phyloP scores from a whole-genome alignment of 2,888 invertebrate genomes.

The Eretmocerus hayati region DNA sequence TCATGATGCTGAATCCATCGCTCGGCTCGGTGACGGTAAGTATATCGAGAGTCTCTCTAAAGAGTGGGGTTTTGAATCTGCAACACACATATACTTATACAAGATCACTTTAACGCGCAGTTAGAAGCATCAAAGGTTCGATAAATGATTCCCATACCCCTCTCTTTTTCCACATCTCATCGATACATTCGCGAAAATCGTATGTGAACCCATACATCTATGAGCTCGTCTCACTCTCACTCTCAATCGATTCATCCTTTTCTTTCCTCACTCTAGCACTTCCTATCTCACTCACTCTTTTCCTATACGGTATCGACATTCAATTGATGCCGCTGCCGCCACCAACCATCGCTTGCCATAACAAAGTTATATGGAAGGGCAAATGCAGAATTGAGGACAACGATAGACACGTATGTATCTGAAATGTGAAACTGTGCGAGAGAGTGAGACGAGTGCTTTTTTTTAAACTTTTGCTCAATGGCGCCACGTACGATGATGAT shows the following conservation, averaged over 20 bases:
- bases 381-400: constrained; percentile 23
- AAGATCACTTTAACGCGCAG: no score
- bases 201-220: not conserved
- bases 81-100: no score
- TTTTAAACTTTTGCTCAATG: constrained; percentile 22
- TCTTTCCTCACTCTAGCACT: no score
- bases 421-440: constrained; percentile 2
- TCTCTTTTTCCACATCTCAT: constrained; percentile 13
- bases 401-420: constrained; percentile 19
- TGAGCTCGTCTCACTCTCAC: not conserved
- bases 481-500: constrained; percentile 8
- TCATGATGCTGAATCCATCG: constrained; percentile 34
- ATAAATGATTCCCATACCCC: constrained; percentile 21
- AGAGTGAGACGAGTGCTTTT: no score
- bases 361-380: constrained; percentile 25
- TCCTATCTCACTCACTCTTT: no score
- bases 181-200: constrained; percentile 6
- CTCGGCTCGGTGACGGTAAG: no score
- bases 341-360: constrained; percentile 5
- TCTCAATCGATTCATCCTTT: not conserved
- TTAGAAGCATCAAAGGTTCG: constrained; percentile 9
- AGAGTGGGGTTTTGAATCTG: constrained; percentile 25
- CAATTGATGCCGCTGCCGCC: no score
- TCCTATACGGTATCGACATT: no score
- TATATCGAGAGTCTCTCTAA: no score